Evolutionary conservation across 2,113 vertebrate genomes (phyloP).

Genomic region (Numida meleagris): DNA sequence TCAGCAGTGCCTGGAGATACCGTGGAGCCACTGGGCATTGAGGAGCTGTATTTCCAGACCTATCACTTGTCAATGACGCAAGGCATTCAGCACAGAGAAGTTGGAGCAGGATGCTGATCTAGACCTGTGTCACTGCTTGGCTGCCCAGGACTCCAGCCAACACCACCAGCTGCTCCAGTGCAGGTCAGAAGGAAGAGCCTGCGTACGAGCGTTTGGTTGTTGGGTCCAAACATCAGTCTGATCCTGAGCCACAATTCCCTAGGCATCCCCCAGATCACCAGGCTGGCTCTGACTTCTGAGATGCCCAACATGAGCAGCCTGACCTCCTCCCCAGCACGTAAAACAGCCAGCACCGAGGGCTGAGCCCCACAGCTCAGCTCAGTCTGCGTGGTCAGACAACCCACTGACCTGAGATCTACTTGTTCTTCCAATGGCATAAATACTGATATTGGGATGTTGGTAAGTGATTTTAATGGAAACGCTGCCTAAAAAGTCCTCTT

Average conservation of each 20-base stretch:
- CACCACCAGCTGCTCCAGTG: background rate
- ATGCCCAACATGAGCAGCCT: background rate
- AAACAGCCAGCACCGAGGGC: background rate
- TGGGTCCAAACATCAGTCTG: background rate
- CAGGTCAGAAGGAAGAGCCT: background rate
- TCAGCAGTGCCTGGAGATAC: background rate
- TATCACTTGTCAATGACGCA: background rate
- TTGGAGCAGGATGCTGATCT: background rate
- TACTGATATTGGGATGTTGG: background rate
- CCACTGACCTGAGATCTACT: rapidly evolving
- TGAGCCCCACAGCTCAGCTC: background rate
- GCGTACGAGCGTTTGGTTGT: background rate
- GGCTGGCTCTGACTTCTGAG: background rate
- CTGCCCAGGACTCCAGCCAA: background rate
- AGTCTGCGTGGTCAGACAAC: background rate
- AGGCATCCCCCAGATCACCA: background rate
- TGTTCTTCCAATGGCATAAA: background rate
- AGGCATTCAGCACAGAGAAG: background rate
- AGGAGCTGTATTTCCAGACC: background rate
- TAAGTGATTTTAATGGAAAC: background rate
- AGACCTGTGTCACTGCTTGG: rapidly evolving
- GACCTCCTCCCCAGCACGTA: background rate
- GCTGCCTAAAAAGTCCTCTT: background rate
- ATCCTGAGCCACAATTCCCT: background rate
- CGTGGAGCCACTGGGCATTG: background rate